Conservation (phyloP, 2,113 vertebrate species). For the Scomber colias region DNA sequence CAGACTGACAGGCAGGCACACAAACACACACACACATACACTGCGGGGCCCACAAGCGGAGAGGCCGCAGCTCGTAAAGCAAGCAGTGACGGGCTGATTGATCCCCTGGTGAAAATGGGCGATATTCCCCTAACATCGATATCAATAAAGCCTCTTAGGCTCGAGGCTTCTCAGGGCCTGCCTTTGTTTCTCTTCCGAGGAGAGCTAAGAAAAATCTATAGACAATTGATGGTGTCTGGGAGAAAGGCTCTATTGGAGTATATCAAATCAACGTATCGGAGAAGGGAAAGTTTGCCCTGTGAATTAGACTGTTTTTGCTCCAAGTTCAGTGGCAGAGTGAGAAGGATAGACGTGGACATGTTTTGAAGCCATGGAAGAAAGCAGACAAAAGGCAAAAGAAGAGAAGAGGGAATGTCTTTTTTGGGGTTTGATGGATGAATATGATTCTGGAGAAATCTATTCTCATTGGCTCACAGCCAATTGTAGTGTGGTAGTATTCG, state of each 20-base stretch:
- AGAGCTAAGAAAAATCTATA: conserved; percentile 87
- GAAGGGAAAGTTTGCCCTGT: conserved; percentile 82
- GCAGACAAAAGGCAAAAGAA: conserved; percentile 47
- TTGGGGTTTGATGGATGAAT: conserved; percentile 29
- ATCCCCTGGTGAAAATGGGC: conserved; percentile 85
- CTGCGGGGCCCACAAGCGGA: conserved; percentile 54
- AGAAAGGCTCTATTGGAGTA: conserved; percentile 88
- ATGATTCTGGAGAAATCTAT: conserved; percentile 20
- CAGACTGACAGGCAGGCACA: conserved; percentile 25
- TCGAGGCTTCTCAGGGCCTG: conserved; percentile 82
- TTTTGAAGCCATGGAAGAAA: conserved; percentile 53
- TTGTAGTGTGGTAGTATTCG: not conserved
- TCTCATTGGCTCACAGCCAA: conserved; percentile 15
- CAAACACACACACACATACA: conserved; percentile 23
- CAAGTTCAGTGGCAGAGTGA: conserved; percentile 85
- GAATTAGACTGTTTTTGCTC: conserved; percentile 86
- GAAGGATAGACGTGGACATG: conserved; percentile 54
- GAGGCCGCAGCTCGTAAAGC: conserved; percentile 80
- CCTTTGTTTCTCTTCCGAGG: conserved; percentile 87
- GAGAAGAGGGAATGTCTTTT: conserved; percentile 50
- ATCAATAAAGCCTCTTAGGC: conserved; percentile 87
- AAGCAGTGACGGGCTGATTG: conserved; percentile 83
- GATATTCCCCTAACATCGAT: conserved; percentile 86
- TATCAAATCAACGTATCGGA: conserved; percentile 87
- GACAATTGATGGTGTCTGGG: conserved; percentile 88